Evolutionary conservation across 1,140 invertebrate species (phyloP), one percentile per base, ranked within the genome.

Genomic region (Nephila pilipes): DNA sequence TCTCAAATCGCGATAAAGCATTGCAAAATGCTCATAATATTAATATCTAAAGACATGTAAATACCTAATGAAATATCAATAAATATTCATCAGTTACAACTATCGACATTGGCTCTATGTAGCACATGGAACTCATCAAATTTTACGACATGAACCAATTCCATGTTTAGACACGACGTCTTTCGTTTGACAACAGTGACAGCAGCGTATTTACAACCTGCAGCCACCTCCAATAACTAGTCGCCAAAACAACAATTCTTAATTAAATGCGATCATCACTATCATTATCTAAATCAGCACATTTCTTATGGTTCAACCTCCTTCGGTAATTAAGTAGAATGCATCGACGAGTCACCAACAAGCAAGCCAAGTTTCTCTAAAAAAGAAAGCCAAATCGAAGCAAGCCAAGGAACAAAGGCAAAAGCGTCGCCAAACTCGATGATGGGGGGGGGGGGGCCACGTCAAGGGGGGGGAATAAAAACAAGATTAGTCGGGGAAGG

Each of bases 401-500:
- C 60, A 63, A 63, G 60, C 60, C 60, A 63, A 69, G n/a, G 65
- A 81, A 54, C 36, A 81, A 54, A 46, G 36, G 79, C 79, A 36
- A 81, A n/a, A 81, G 55, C 83, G 25, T 46, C 25, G 29, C 83
- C 46, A 85, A 58, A 85, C 46, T 46, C 46, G 46, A 46, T 10
- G 46, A 46, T 46, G 46, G 46, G 83, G 83, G 29, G 29, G 10
- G 22, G n/a, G 29, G 18, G 22, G 29, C 79, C 20, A 54, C 5
- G 38, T 5, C 6, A 20, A 32, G 16, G 29, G 60, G 54, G 36
- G 46, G 5, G 32, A 75, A 38, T 54, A 88, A 88, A 88, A 88
- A 90, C 36, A 90, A 90, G 75, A 90, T 81, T 90, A 90, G 46
- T 58, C 55, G 55, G 46, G 29, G 38, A 79, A 87, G 83, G 80